A percentile compares a stretch with the other conserved stretches of the same genome.
phyloP scores from a whole-genome alignment of 1,140 invertebrate species.

The Carcinoscorpius rotundicauda region DNA sequence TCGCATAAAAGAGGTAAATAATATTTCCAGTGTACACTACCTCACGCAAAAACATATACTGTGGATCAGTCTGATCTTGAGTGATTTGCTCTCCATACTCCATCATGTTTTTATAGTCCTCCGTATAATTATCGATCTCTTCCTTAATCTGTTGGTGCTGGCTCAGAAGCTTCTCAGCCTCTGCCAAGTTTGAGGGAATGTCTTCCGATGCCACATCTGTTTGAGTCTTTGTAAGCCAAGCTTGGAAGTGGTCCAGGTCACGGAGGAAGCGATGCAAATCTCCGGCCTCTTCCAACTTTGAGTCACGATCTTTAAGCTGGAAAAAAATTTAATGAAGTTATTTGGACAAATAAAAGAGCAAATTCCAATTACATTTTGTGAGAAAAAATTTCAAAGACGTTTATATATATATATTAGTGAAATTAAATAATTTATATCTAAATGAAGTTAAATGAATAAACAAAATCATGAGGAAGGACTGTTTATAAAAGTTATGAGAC shows the following conservation, averaged over 20 bases:
- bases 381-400: constrained; percentile 6
- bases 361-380: neutral
- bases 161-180: constrained; percentile 90
- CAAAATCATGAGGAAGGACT: no score
- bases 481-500: no score
- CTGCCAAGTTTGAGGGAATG: constrained; percentile 85
- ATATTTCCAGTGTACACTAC: constrained; percentile 19
- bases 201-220: constrained; percentile 96
- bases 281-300: constrained; percentile 95
- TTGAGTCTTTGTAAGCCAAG: constrained; percentile 97
- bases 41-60: constrained; percentile 97
- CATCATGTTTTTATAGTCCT: constrained; percentile 98
- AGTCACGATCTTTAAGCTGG: constrained; percentile 86
- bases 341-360: constrained; percentile 3
- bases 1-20: neutral
- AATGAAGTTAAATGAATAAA: no score
- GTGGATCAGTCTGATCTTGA: constrained; percentile 71
- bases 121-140: constrained; percentile 97
- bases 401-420: constrained; percentile 1
- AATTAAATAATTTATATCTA: neutral
- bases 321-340: constrained; percentile 13
- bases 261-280: constrained; percentile 96
- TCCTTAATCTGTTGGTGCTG: constrained; percentile 94
- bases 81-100: constrained; percentile 94
- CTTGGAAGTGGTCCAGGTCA: constrained; percentile 98